phyloP scores from a whole-genome alignment of 2,797 vertebrate genomes.

The Hafferia zeledoni region DNA sequence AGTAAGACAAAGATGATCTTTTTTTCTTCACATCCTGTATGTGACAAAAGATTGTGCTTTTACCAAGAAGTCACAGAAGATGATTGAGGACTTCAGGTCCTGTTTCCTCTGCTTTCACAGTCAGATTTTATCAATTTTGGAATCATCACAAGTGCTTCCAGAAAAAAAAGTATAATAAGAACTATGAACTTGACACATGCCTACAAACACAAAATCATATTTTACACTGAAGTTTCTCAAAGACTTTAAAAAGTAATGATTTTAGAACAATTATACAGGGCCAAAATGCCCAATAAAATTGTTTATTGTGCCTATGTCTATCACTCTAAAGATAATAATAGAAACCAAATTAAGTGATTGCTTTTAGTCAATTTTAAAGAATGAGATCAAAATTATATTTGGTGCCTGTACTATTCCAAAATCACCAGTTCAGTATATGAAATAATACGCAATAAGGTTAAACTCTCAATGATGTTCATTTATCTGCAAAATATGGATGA shows the following conservation, averaged over 20 bases:
- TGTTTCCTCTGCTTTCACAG: background rate
- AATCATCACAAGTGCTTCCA: background rate
- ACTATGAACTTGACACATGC: background rate
- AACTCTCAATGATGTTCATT: background rate
- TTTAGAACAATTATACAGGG: background rate
- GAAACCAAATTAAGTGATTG: background rate
- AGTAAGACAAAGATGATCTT: background rate
- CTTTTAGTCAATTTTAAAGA: background rate
- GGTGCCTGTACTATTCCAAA: background rate
- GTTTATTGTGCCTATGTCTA: background rate
- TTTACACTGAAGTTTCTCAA: background rate
- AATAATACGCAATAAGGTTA: fast-evolving
- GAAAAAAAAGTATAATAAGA: background rate
- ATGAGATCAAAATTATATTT: background rate
- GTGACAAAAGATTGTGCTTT: background rate
- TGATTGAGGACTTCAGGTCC: background rate
- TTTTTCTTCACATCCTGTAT: background rate
- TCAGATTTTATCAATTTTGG: background rate
- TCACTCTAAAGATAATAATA: background rate
- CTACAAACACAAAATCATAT: background rate
- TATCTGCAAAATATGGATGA: background rate
- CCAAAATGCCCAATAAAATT: background rate
- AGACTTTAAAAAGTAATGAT: background rate
- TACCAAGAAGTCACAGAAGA: background rate
- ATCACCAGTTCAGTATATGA: background rate